phyloP scores from a whole-genome alignment of 2,888 invertebrate genomes.

The Cephus nigrinus region DNA sequence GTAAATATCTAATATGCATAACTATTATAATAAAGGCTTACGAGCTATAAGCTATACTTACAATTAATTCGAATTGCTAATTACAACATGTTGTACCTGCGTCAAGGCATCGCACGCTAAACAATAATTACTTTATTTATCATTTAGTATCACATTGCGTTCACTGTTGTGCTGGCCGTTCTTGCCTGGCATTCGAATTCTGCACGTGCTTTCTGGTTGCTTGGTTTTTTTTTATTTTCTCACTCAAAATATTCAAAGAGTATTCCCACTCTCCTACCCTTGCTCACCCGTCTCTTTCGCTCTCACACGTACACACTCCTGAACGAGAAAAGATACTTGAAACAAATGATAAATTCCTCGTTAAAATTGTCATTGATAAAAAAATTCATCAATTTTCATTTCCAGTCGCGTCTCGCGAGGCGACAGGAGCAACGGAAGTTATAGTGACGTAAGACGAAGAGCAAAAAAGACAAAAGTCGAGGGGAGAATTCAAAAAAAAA shows the following conservation, averaged over 20 bases:
- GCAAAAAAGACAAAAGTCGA: not conserved
- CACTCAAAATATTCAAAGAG: not conserved
- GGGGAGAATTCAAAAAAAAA: not conserved
- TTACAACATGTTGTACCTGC: slow-evolving; percentile 39
- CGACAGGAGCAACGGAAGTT: not conserved
- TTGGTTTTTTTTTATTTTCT: not conserved
- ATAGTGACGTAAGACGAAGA: not conserved
- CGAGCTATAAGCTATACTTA: slow-evolving; percentile 30
- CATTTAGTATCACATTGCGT: slow-evolving; percentile 67
- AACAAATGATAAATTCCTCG: not conserved
- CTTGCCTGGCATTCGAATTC: slow-evolving; percentile 49
- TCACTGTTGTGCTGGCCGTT: slow-evolving; percentile 63
- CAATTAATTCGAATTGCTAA: slow-evolving; percentile 30
- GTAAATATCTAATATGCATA: slow-evolving; percentile 28
- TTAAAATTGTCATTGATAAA: not conserved
- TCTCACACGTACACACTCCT: not conserved
- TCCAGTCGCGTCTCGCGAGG: not conserved
- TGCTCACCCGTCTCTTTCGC: not conserved
- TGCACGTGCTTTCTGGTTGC: not conserved
- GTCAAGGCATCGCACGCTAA: slow-evolving; percentile 54
- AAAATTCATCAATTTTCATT: not conserved
- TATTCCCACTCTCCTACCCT: not conserved
- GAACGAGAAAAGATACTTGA: not conserved
- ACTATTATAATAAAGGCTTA: slow-evolving; percentile 20
- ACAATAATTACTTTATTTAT: slow-evolving; percentile 64